Conservation (phyloP, 2,113 vertebrate genomes). For the Pseudorhombus dupliciocellatus region DNA sequence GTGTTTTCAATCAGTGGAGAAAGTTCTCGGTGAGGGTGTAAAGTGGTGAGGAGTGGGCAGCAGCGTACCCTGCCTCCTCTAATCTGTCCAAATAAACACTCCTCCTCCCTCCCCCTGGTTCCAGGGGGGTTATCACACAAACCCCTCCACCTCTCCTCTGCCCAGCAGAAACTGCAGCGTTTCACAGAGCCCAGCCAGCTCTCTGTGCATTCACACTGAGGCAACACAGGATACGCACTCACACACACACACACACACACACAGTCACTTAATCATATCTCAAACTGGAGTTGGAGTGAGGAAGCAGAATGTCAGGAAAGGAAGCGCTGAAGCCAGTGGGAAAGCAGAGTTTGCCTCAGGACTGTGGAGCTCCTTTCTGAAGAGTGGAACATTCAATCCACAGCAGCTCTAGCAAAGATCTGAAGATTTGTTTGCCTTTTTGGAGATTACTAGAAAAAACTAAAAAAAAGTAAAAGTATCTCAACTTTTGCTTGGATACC, state of each 20-base stretch:
- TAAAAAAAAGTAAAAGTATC: not conserved
- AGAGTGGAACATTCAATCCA: not conserved
- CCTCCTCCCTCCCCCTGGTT: constrained; percentile 53
- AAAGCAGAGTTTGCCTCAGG: constrained; percentile 57
- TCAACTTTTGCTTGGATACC: constrained; percentile 15
- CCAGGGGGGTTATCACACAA: constrained; percentile 67
- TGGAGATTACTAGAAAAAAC: constrained; percentile 12
- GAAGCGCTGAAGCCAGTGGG: constrained; percentile 67
- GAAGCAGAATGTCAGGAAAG: constrained; percentile 77
- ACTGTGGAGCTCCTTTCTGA: constrained; percentile 42
- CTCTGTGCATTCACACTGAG: constrained; percentile 40
- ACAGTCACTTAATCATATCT: constrained; percentile 64
- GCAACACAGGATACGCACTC: constrained; percentile 67
- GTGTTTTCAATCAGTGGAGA: constrained; percentile 38
- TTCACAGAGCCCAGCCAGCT: constrained; percentile 48
- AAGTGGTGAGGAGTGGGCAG: constrained; percentile 42
- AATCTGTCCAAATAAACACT: constrained; percentile 75
- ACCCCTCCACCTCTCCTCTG: constrained; percentile 40
- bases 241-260: constrained; percentile 17
- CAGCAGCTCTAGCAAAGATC: not conserved
- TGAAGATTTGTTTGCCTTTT: not conserved
- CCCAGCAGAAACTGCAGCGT: constrained; percentile 44
- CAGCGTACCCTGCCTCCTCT: constrained; percentile 56
- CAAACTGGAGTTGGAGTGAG: constrained; percentile 63
- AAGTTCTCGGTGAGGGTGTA: constrained; percentile 45